phyloP scores from a whole-genome alignment of 2,113 vertebrate genomes.

The Cervus canadensis region DNA sequence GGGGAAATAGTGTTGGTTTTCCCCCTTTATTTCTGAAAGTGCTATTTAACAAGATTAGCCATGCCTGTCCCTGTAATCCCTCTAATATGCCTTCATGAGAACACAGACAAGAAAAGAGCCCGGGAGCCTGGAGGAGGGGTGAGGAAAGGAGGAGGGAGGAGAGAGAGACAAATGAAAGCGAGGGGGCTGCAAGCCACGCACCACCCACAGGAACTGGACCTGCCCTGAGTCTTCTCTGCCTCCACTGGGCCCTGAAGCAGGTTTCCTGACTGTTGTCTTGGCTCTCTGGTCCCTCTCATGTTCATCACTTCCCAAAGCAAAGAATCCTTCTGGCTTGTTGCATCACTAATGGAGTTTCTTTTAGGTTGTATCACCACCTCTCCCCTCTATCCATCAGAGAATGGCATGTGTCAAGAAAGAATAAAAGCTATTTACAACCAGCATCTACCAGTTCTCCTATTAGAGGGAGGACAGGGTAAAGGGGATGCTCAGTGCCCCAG shows the following conservation, averaged over 20 bases:
- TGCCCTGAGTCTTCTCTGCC: not conserved
- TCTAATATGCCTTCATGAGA: not conserved
- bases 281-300: not conserved
- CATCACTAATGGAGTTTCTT: not conserved
- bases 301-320: not conserved
- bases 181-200: not conserved
- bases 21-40: constrained; percentile 56
- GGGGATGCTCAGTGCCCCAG: not conserved
- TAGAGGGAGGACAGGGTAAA: not conserved
- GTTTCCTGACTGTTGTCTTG: not conserved
- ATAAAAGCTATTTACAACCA: not conserved
- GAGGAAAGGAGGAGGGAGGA: not conserved
- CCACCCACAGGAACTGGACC: not conserved
- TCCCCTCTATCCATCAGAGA: not conserved
- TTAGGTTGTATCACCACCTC: not conserved
- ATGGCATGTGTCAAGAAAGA: not conserved
- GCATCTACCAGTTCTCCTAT: not conserved
- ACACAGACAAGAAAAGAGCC: not conserved
- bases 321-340: not conserved
- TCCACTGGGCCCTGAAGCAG: not conserved
- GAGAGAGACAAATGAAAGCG: not conserved
- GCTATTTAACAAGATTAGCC: not conserved
- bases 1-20: constrained; percentile 44
- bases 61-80: not conserved
- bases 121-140: not conserved